phyloP scores from a whole-genome alignment of 1,140 invertebrate species.

The Formica exsecta region DNA sequence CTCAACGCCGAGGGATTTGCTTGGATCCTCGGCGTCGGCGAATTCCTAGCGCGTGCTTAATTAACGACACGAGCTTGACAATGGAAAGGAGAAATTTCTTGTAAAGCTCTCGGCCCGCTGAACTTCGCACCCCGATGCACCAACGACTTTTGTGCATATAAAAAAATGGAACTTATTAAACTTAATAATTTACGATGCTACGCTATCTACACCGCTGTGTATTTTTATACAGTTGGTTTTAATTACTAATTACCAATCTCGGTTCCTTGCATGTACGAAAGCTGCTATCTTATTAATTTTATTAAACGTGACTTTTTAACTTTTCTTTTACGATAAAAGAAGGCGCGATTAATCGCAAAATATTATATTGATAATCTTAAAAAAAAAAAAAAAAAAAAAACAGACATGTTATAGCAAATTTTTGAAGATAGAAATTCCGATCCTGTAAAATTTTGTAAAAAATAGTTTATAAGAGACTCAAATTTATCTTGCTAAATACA shows the following conservation, averaged over 20 bases:
- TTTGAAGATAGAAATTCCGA: not conserved
- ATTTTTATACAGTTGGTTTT: not conserved
- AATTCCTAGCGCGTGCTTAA: conserved; percentile 62
- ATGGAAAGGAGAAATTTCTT: conserved; percentile 63
- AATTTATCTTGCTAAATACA: conserved; percentile 4
- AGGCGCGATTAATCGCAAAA: not conserved
- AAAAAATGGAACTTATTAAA: conserved; percentile 33
- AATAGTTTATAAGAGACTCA: not conserved
- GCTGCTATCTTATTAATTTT: not conserved
- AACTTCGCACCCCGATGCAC: conserved; percentile 56
- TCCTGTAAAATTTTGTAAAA: not conserved
- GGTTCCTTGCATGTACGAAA: not conserved
- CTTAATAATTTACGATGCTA: conserved; percentile 37
- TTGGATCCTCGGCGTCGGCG: conserved; percentile 41
- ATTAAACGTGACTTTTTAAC: not conserved
- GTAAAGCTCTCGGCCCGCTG: conserved; percentile 42
- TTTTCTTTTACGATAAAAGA: not conserved
- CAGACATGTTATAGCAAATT: not conserved
- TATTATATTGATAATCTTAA: not conserved
- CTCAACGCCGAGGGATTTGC: conserved; percentile 57
- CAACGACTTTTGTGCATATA: conserved; percentile 42
- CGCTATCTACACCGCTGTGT: not conserved
- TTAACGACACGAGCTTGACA: conserved; percentile 61
- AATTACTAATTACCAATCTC: not conserved
- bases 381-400: too few relatives aligned